phyloP scores from a whole-genome alignment of 2,888 invertebrate genomes.

The Cryptophagus acutangulus region DNA sequence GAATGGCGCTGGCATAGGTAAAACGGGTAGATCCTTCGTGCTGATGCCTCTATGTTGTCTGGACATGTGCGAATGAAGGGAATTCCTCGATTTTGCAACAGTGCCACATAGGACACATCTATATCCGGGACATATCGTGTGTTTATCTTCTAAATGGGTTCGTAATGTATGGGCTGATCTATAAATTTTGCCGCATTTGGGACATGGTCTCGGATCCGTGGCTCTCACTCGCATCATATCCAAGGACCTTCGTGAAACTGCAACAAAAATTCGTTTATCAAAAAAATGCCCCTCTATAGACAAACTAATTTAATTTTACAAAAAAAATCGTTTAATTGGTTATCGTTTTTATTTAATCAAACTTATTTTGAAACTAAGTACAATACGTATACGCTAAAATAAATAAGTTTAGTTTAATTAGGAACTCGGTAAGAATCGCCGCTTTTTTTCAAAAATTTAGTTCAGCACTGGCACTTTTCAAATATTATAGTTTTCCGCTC shows the following conservation, averaged over 20 bases:
- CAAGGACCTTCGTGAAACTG: slow-evolving; percentile 72
- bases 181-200: slow-evolving; percentile 90
- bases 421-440: too few relatives aligned
- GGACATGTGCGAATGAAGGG: slow-evolving; percentile 90
- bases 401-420: too few relatives aligned
- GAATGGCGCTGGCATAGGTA: slow-evolving; percentile 89
- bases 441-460: slow-evolving; percentile 2
- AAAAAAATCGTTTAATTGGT: slow-evolving; percentile 2
- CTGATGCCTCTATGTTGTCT: slow-evolving; percentile 89
- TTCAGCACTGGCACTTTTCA: background rate
- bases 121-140: slow-evolving; percentile 88
- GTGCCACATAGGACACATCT: slow-evolving; percentile 89
- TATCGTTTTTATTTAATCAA: too few relatives aligned
- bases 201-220: slow-evolving; percentile 87
- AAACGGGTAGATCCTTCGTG: slow-evolving; percentile 85
- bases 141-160: slow-evolving; percentile 89
- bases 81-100: slow-evolving; percentile 87
- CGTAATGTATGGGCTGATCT: slow-evolving; percentile 85
- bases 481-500: slow-evolving; percentile 3
- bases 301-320: background rate
- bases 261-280: slow-evolving; percentile 28
- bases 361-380: too few relatives aligned
- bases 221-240: slow-evolving; percentile 84
- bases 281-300: background rate
- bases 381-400: too few relatives aligned